Evolutionary conservation across 2,797 vertebrate species (phyloP), one percentile per base, ranked within the genome.

Genomic region (Pitangus sulphuratus): DNA sequence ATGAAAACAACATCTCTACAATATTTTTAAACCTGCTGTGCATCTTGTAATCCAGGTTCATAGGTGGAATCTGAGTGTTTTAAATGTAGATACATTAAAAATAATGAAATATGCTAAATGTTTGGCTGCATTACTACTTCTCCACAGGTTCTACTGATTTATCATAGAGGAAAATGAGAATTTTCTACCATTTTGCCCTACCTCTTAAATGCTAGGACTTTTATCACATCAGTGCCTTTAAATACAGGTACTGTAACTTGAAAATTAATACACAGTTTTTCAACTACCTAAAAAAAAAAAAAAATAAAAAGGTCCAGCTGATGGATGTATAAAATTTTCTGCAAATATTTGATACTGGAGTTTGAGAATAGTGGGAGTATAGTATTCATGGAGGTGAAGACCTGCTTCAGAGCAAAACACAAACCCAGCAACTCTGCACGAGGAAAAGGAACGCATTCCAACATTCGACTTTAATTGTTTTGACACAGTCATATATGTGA

Each of bases 1-100:
- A 97, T 97, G 95, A 97, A 98, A 97, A 96, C 91, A 96, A 95
- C 95, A 97, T 96, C 92, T 97, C 94, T 94, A 94, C 96, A 96
- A 96, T 97, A 95, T 97, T 97, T 98, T 96, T 93, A 98, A 98
- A 96, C 95, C 93, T 96, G 91, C 95, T 95, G 89, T 84, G 95
- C 86, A 94, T 97, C 94, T 83, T 95, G 79, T 92, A 96, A 97
- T 97, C 80, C 93, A 80, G 91, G 94, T 96, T 95, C 33, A 16
- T 84, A 95, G 93, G 83, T 89, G 56, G 90, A 97, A 95, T 89
- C 70, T 5, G 5, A 89, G 56, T 42, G 20, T 24, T 94, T 93
- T 90, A 94, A 83, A 92, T 21, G 15, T 39, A 82, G 62, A 11
- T 24, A 88, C 44, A 70, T 92, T 94, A 91, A 84, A 97, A 97